These are phyloP conservation scores for Odontocolon sp. DNA, from an alignment of 2,888 invertebrate genomes.

Conservation along the genomic window DNA sequence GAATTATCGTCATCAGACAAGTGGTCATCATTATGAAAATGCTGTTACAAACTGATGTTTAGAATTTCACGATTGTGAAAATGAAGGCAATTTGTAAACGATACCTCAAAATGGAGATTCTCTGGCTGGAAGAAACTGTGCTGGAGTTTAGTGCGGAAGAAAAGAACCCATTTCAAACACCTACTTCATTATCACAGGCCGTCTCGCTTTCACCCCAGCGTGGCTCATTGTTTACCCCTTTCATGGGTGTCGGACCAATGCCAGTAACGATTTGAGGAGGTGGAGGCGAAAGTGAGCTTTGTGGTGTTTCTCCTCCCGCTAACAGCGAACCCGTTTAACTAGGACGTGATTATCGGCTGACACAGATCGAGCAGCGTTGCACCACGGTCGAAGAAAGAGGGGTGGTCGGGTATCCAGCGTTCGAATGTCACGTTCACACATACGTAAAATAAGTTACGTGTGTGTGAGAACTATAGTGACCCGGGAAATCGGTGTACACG, in stretches of 20 bases:
- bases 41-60: too few relatives aligned
- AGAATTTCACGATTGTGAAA: not conserved
- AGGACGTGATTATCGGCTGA: constrained; percentile 65
- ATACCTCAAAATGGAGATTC: not conserved
- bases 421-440: constrained; percentile 36
- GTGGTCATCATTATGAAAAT: too few relatives aligned
- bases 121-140: constrained; percentile 1
- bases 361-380: constrained; percentile 61
- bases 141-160: constrained; percentile 15
- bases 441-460: constrained; percentile 8
- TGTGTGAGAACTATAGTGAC: constrained; percentile 32
- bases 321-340: constrained; percentile 64
- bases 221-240: constrained; percentile 70
- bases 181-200: constrained; percentile 43
- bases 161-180: constrained; percentile 34
- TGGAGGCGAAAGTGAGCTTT: constrained; percentile 68
- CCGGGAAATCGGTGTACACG: constrained; percentile 36
- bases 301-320: constrained; percentile 48
- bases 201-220: constrained; percentile 54
- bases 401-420: constrained; percentile 29
- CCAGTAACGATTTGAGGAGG: constrained; percentile 63
- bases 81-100: not conserved
- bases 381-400: constrained; percentile 39
- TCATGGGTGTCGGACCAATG: constrained; percentile 63
- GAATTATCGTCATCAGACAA: too few relatives aligned